A percentile compares a stretch with the other conserved stretches of the same genome.
Conservation (phyloP, 2,113 vertebrate species). For the Lagenorhynchus albirostris region DNA sequence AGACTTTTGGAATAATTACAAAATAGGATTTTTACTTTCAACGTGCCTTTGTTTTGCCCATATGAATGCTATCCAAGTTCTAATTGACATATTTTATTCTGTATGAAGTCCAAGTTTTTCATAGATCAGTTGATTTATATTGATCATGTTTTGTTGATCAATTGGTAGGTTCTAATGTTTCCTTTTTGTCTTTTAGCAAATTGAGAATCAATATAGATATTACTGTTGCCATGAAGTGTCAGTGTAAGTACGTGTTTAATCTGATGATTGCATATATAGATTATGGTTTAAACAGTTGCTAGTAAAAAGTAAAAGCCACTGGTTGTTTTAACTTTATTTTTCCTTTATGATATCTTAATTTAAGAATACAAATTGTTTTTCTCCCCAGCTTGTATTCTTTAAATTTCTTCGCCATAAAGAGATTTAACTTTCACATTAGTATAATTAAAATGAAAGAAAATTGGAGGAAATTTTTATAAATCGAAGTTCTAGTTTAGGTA, state of each 20-base stretch:
- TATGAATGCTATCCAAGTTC: neutral
- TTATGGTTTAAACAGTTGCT: neutral
- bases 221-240: constrained; percentile 98
- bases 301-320: neutral
- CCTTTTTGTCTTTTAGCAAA: constrained; percentile 87
- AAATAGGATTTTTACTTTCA: neutral
- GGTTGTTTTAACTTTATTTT: neutral
- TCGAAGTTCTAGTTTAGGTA: neutral
- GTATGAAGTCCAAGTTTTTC: neutral
- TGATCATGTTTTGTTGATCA: neutral
- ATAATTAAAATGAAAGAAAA: constrained; percentile 23
- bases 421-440: neutral
- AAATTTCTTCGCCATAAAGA: constrained; percentile 4
- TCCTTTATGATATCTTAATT: neutral
- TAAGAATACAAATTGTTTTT: neutral
- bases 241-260: constrained; percentile 89
- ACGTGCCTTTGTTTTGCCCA: neutral
- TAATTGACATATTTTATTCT: neutral
- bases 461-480: neutral
- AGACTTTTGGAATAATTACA: constrained; percentile 10
- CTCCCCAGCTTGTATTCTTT: neutral
- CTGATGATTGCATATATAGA: neutral
- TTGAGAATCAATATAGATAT: constrained; percentile 97
- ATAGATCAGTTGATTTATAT: neutral
- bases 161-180: constrained; percentile 20